Evolutionary conservation across 2,888 invertebrate genomes (phyloP).

Genomic region (Cryptophagus acutangulus): DNA sequence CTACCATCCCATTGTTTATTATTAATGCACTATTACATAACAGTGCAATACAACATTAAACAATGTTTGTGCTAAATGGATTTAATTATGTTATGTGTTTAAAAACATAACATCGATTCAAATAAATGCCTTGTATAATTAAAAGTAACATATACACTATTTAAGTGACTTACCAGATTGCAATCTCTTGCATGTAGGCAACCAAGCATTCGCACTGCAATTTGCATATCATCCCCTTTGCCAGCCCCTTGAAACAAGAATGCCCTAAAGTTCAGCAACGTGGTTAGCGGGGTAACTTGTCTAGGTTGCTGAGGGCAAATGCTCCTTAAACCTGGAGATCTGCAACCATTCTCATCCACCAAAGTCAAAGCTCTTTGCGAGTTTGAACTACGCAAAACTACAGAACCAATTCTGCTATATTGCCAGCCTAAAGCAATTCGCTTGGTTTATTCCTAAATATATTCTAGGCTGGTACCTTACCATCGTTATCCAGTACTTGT

Average conservation of each 20-base stretch:
- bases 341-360: constrained; percentile 49
- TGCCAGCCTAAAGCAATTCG: constrained; percentile 47
- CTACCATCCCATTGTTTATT: too few species aligned
- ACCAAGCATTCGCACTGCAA: constrained; percentile 53
- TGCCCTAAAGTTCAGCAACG: constrained; percentile 50
- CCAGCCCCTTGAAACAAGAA: constrained; percentile 58
- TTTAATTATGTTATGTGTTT: too few species aligned
- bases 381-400: constrained; percentile 43
- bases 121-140: too few species aligned
- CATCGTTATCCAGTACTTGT: constrained; percentile 53
- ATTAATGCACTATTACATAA: too few species aligned
- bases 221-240: constrained; percentile 54
- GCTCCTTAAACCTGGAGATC: constrained; percentile 48
- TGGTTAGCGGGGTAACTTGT: constrained; percentile 44
- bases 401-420: constrained; percentile 53
- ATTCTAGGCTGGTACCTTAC: constrained; percentile 39
- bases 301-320: constrained; percentile 49
- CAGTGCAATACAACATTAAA: too few species aligned
- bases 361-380: constrained; percentile 41
- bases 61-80: too few species aligned
- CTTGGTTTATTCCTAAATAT: constrained; percentile 5
- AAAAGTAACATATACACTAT: not conserved
- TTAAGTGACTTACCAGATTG: constrained; percentile 40
- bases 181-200: constrained; percentile 55
- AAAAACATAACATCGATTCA: too few species aligned